Evolutionary conservation across 2,797 vertebrate species (phyloP).

Genomic region (Silurus lanzhouensis): DNA sequence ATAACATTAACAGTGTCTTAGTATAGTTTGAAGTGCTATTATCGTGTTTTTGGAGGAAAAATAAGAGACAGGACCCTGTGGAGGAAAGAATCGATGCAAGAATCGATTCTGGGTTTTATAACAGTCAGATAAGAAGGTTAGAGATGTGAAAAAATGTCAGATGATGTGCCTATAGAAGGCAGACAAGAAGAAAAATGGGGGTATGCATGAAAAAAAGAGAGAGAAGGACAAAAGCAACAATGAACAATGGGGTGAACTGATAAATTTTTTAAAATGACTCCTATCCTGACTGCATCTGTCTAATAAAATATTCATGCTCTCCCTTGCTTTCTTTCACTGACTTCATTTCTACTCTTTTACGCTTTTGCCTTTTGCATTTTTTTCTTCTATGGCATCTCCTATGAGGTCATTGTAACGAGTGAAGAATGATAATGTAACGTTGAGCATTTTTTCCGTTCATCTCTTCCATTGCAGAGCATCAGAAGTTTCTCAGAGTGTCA

Average conservation of each 20-base stretch:
- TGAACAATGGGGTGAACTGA: background rate
- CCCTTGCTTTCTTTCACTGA: constrained; percentile 9
- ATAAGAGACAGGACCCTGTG: background rate
- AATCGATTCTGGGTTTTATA: constrained; percentile 13
- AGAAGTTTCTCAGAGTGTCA: constrained; percentile 59
- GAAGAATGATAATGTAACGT: background rate
- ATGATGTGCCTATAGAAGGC: background rate
- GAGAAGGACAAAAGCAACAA: background rate
- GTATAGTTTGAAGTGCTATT: constrained; percentile 11
- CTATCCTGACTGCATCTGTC: constrained; percentile 30
- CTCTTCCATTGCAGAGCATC: constrained; percentile 63
- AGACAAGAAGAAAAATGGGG: background rate
- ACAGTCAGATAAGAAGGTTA: background rate
- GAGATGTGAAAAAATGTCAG: constrained; percentile 61
- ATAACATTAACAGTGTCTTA: background rate
- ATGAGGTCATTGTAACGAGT: background rate
- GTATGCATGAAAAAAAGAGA: background rate
- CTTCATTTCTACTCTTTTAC: constrained; percentile 35
- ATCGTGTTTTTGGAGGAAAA: background rate
- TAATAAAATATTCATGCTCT: constrained; percentile 45
- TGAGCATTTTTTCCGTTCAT: background rate
- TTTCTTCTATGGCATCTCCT: background rate
- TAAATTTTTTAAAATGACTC: constrained; percentile 18
- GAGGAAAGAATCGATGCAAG: background rate
- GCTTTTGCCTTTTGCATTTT: constrained; percentile 32